phyloP scores from a whole-genome alignment of 1,140 invertebrate genomes.

The Zaprionus camerounensis region DNA sequence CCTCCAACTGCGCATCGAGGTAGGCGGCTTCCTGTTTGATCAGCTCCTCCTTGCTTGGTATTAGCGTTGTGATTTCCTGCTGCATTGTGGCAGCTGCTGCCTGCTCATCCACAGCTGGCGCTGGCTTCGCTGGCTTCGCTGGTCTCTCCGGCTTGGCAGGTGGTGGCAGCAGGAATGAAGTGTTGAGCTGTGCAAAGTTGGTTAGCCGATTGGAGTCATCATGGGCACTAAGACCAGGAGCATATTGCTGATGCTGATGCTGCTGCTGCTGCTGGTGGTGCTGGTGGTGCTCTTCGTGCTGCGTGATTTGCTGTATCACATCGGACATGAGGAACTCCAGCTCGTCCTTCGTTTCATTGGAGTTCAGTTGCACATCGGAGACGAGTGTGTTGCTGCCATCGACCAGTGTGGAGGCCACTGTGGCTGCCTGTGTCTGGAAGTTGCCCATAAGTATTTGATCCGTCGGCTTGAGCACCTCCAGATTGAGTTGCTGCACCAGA shows the following conservation, averaged over 20 bases:
- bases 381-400: slow-evolving; percentile 65
- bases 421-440: slow-evolving; percentile 83
- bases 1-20: slow-evolving; percentile 34
- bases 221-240: too few species aligned
- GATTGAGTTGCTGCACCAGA: slow-evolving; percentile 73
- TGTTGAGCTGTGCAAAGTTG: slow-evolving; percentile 70
- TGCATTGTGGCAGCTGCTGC: slow-evolving; percentile 6
- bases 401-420: slow-evolving; percentile 82
- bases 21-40: slow-evolving; percentile 51
- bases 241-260: not conserved
- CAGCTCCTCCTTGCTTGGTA: slow-evolving; percentile 47
- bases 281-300: slow-evolving; percentile 23
- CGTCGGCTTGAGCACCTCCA: slow-evolving; percentile 72
- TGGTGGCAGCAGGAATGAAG: slow-evolving; percentile 63
- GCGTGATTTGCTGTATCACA: slow-evolving; percentile 76
- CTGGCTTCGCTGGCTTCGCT: not conserved
- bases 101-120: not conserved
- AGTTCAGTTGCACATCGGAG: slow-evolving; percentile 61
- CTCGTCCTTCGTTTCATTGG: slow-evolving; percentile 78
- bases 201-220: slow-evolving; percentile 64
- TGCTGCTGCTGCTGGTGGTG: slow-evolving; percentile 12
- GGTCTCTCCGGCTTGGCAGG: slow-evolving; percentile 41
- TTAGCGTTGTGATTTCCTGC: slow-evolving; percentile 43
- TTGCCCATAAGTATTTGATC: slow-evolving; percentile 81
- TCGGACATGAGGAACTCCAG: slow-evolving; percentile 77